Base-by-base conservation (phyloP, 2,888 invertebrate genomes). In the Lasioglossum zephyrum region DNA sequence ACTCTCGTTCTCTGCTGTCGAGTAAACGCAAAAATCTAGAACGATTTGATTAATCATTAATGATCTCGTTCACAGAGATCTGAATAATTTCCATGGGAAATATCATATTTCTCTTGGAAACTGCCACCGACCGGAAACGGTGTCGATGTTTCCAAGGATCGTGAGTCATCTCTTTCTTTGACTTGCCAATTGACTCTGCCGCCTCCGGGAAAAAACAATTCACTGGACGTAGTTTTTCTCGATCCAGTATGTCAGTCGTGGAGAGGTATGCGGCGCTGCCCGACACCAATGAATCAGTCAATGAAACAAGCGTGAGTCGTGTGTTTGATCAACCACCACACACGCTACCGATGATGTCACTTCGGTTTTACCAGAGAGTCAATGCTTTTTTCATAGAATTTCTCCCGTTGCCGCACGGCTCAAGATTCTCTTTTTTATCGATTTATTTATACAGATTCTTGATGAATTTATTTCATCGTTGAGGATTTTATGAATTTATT, bases 121-220 rank as follows among this genome's bases (percentile, higher is more conserved):
- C 11, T 31, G 75, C 22, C 13, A n/a, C 75, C 69, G 44, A 79
- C 84, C 87, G 90, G 90, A 90, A 90, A 87, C 82, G 66, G 76
- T 84, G 73, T 26, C 41, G 78, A 85, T 81, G 69, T 75, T 84
- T 80, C 74, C 70, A 57, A 72, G 74, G 70, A 70, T 63, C 80
- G 57, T 89, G 89, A 90, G 78, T 90, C 90, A 87, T 47, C 53
- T 60, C n/a, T n/a, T 53, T 49, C 44, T 66, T 60, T 60, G 44
- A 75, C 22, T 63, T 78, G 44, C 73, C 73, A 47, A 69, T 73
- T 82, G 77, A 36, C 5, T n/a, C 22, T 18, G 66, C 47, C 16
- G 69, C 31, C 63, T 70, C 26, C 36, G 70, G 66, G 36, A 16
- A 78, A 81, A 66, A 39, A 63, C 31, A 18, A 63, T 63, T 84